These are phyloP conservation scores for Balanococcus diminutus DNA, from an alignment of 2,888 invertebrate species.

Conservation along the genomic window DNA sequence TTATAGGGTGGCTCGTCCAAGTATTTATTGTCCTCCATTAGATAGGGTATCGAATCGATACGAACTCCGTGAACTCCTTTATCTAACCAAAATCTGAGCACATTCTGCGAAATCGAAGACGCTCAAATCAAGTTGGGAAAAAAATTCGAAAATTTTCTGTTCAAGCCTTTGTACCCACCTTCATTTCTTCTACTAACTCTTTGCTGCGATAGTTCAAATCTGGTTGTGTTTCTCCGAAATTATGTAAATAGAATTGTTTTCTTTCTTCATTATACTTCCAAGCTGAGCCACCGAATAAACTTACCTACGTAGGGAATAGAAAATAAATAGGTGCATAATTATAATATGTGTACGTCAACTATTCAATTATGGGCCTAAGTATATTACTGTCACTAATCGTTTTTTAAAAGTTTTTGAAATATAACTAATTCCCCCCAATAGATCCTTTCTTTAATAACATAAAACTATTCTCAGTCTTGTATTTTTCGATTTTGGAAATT, in stretches of 20 bases:
- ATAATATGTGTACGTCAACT: no score
- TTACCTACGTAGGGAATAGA: conserved; percentile 42
- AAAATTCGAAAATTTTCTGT: neutral
- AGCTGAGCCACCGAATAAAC: conserved; percentile 62
- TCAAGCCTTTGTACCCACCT: neutral
- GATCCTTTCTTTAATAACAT: no score
- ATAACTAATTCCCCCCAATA: no score
- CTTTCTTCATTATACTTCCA: conserved; percentile 72
- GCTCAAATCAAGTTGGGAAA: neutral
- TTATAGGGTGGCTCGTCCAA: conserved; percentile 66
- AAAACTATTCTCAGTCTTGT: no score
- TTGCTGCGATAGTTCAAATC: conserved; percentile 73
- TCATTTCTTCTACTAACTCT: conserved; percentile 61
- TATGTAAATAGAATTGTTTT: conserved; percentile 73
- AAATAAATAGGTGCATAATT: neutral
- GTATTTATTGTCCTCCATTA: conserved; percentile 60
- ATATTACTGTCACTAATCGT: no score
- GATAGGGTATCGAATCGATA: conserved; percentile 64
- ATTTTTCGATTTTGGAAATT: no score
- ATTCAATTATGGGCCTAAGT: no score
- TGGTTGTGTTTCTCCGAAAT: conserved; percentile 69
- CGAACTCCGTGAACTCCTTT: conserved; percentile 79
- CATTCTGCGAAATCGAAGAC: conserved; percentile 61
- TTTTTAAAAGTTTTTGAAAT: no score
- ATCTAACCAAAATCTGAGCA: conserved; percentile 76